Evolutionary conservation across 2,888 invertebrate species (phyloP).

Genomic region (Pachliopta kotzebuea): DNA sequence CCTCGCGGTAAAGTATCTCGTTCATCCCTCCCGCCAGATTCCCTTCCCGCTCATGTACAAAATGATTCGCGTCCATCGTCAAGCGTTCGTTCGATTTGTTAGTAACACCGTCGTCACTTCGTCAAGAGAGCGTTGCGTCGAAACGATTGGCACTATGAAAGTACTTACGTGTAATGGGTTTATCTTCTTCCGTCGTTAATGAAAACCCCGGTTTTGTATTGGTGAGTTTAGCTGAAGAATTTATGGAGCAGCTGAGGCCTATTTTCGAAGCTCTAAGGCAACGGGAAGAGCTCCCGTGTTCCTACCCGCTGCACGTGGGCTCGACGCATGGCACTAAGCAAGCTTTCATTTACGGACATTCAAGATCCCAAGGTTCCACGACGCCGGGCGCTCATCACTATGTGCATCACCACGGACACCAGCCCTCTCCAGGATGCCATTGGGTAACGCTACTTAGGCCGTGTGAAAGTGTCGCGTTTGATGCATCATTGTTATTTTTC

Average conservation of each 20-base stretch:
- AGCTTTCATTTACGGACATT: conserved; percentile 82
- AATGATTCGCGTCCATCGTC: conserved; percentile 55
- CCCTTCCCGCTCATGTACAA: conserved; percentile 53
- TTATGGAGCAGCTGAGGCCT: conserved; percentile 97
- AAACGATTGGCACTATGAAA: conserved; percentile 79
- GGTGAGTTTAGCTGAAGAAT: conserved; percentile 91
- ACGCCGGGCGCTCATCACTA: conserved; percentile 83
- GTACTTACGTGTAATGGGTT: conserved; percentile 48
- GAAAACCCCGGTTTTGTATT: conserved; percentile 74
- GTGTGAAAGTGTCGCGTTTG: conserved; percentile 60
- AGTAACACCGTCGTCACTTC: conserved; percentile 54
- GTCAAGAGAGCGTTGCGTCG: conserved; percentile 57
- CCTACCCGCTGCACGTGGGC: conserved; percentile 94
- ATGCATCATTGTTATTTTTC: conserved; percentile 39
- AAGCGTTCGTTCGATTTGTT: conserved; percentile 66
- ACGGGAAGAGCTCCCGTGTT: conserved; percentile 94
- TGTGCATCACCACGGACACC: conserved; percentile 85
- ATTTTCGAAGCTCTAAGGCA: conserved; percentile 96
- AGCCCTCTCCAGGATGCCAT: conserved; percentile 86
- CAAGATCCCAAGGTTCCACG: conserved; percentile 82
- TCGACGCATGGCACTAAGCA: conserved; percentile 82
- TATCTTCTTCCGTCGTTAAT: conserved; percentile 60
- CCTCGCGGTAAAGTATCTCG: conserved; percentile 75
- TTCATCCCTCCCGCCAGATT: conserved; percentile 68
- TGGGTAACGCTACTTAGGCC: conserved; percentile 84